Evolutionary conservation across 37 sponge, comb jelly and placozoan genomes (phyloP), one percentile per base, ranked within the genome.

Genomic region (Aphrocallistes beatrix): DNA sequence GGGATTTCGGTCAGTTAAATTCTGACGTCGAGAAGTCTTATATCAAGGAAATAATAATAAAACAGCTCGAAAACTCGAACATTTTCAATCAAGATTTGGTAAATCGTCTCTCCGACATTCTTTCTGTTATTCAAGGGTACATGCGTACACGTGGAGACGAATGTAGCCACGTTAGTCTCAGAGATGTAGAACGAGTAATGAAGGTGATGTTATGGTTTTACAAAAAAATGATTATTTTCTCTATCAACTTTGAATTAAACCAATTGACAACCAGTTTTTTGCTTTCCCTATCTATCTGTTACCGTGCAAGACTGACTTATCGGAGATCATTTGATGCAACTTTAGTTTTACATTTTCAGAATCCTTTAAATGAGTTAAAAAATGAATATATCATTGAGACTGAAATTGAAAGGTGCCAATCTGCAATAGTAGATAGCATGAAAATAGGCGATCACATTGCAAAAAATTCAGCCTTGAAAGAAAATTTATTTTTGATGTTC

Each of bases 141-240:
- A 95, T 95, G 95, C 88, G 95, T 81, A 36, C 84, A 23, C 89
- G 87, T 83, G 10, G 9, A 8, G 86, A 86, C 51, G 86, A 86
- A 81, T 89, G 86, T 37, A 86, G 89, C 36, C 86, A 86, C 40
- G 89, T 89, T 38, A 86, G 86, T 23, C 86, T 89, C 21, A 36
- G 89, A 81, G 89, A 89, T 60, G 89, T 89, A n/a, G 86, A 86
- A 25, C 36, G 86, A 21, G 51, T 82, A 37, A 86, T 86, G 86
- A 75, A 10, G 38, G 81, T 86, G 9, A 23, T 86, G 81, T 1
- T 36, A 8, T 86, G 86, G 86, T 86, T 86, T 38, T 86, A 83
- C 82, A 21, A 82, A 37, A 60, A 32, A 6, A 60, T 60, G 3
- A 19, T 30, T 3, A 60, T 21, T 32, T 60, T 60, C n/a, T 19